phyloP scores from a whole-genome alignment of 2,888 invertebrate genomes.

The Stenodera caucasica region DNA sequence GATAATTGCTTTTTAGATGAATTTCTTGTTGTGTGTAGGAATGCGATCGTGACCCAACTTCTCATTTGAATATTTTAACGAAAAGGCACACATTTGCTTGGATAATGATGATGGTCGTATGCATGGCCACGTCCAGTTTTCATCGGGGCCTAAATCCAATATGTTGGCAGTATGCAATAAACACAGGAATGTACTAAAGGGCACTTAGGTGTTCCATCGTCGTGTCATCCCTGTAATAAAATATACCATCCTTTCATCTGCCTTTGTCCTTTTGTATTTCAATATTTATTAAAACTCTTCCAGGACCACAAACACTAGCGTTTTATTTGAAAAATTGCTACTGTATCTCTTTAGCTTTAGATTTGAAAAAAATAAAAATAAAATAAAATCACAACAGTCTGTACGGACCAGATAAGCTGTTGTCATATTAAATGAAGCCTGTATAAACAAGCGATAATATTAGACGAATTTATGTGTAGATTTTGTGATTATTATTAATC shows the following conservation, averaged over 20 bases:
- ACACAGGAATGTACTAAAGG: slow-evolving; percentile 39
- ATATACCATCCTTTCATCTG: not conserved
- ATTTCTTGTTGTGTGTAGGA: not conserved
- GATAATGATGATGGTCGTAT: slow-evolving; percentile 44
- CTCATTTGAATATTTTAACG: slow-evolving; percentile 1
- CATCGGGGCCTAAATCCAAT: slow-evolving; percentile 37
- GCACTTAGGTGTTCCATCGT: slow-evolving; percentile 20
- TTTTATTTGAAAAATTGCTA: not conserved
- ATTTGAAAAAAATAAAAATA: not conserved
- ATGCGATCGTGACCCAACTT: not conserved
- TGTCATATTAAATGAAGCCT: slow-evolving; percentile 35
- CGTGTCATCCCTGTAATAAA: slow-evolving; percentile 5
- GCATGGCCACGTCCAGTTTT: slow-evolving; percentile 39
- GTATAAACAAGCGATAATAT: slow-evolving; percentile 29
- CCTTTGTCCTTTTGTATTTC: not conserved
- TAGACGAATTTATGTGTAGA: not conserved
- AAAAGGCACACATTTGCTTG: slow-evolving; percentile 6
- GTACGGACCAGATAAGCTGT: slow-evolving; percentile 37
- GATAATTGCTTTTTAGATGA: not conserved
- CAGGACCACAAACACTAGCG: not conserved
- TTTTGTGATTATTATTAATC: not conserved
- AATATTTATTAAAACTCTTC: slow-evolving; percentile 4
- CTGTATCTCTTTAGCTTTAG: not conserved
- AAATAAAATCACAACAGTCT: slow-evolving; percentile 23
- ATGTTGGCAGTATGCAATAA: slow-evolving; percentile 43